Evolutionary conservation across 2,888 invertebrate species (phyloP), one percentile per base, ranked within the genome.

Genomic region (Melangyna quadrimaculata): DNA sequence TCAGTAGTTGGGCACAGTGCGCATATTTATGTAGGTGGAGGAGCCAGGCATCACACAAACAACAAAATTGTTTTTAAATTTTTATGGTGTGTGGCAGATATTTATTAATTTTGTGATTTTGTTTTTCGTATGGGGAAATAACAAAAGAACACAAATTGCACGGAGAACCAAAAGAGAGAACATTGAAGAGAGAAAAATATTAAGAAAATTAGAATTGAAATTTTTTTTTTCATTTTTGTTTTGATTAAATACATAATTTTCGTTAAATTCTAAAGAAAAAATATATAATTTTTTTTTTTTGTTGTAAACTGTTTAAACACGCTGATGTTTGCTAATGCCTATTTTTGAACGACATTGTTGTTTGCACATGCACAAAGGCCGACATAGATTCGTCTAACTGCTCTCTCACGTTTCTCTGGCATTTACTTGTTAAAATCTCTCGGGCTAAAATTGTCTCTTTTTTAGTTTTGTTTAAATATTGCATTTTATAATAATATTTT

Each of bases 141-240:
- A 81, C 81, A 86, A 86, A 86, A 65, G 57, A 81, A 81, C 86
- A 86, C 86, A 86, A 65, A 24, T 70, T 67, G 51, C 77, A 81
- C 86, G 86, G 59, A 86, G 82, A 78, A 87, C 82, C 87, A 87
- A 87, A 87, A 78, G 78, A 82, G 81, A 86, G 80, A 87, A 87
- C 81, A 82, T 87, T 82, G 87, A 87, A 82, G 82, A 87, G 87
- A 87, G 78, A 86, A 87, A 87, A 87, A 87, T 78, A 77, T 82
- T 82, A 78, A 82, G 87, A 74, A 87, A 78, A 87, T 87, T 87
- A 87, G 87, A 87, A 82, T 82, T 87, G 78, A 78, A 82, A 19
- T 67, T 57, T 72, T 57, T 73, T 57, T 77, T 69, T 40, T 51
- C 35, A 29, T 67, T 35, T 43, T 55, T 59, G 70, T 69, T 67